phyloP scores from a whole-genome alignment of 64 coral and sea anemone species.

The Orbicella faveolata region DNA sequence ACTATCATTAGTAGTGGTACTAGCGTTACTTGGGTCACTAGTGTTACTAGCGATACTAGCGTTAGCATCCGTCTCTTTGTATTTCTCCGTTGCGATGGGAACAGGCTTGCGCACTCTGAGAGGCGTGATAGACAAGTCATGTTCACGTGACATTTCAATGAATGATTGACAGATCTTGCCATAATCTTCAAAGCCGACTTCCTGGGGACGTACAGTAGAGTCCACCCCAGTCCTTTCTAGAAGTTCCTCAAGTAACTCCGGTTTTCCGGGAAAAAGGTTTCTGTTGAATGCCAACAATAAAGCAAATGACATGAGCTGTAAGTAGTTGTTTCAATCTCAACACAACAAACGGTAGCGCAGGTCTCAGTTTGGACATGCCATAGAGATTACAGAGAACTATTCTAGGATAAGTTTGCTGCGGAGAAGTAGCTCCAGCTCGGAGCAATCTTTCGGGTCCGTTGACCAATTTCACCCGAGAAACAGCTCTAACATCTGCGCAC shows the following conservation, averaged over 20 bases:
- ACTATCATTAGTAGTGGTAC: too few species aligned
- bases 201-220: slow-evolving; percentile 63
- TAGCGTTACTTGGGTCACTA: too few species aligned
- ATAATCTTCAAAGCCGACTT: slow-evolving; percentile 71
- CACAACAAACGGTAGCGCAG: too few species aligned
- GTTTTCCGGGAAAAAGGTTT: slow-evolving; percentile 63
- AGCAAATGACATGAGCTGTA: not conserved
- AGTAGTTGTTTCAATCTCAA: not conserved
- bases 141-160: slow-evolving; percentile 48
- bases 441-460: too few species aligned
- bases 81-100: not conserved
- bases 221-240: slow-evolving; percentile 58
- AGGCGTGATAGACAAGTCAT: slow-evolving; percentile 48
- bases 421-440: too few species aligned
- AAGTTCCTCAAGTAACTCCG: slow-evolving; percentile 66
- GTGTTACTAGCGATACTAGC: too few species aligned
- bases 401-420: too few species aligned
- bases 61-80: not conserved
- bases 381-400: too few species aligned
- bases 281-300: slow-evolving; percentile 37
- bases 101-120: slow-evolving; percentile 74
- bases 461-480: too few species aligned
- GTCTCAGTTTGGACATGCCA: too few species aligned
- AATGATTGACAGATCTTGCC: slow-evolving; percentile 72
- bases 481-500: too few species aligned